Percentiles rank a stretch among this genome's conserved stretches.
Evolutionary conservation across 23 tunicate species (phyloP).

Genomic region (Aplidium turbinatum): DNA sequence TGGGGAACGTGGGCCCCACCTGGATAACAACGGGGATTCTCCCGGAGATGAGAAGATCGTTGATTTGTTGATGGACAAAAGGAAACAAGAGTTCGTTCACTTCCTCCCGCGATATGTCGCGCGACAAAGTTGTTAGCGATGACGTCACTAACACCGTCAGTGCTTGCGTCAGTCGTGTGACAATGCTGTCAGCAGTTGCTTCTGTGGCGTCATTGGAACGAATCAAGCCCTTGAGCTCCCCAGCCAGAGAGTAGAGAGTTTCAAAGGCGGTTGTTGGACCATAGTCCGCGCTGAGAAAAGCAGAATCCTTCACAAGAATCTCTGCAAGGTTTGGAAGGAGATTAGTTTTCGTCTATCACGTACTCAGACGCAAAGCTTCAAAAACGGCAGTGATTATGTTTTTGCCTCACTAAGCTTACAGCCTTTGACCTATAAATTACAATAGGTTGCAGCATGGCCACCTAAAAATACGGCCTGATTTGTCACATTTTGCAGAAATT

Average conservation of each 20-base stretch:
- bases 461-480: no score
- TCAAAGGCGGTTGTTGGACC: slow-evolving; percentile 5
- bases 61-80: slow-evolving; percentile 14
- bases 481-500: no score
- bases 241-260: slow-evolving; percentile 20
- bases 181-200: slow-evolving; percentile 27
- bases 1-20: slow-evolving; percentile 3
- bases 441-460: no score
- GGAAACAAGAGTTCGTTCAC: slow-evolving; percentile 21
- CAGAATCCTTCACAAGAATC: no score
- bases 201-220: slow-evolving; percentile 17
- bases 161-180: slow-evolving; percentile 9
- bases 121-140: background rate
- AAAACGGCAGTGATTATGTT: no score
- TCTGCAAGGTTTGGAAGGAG: no score
- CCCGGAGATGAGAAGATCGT: background rate
- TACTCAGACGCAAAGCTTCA: no score
- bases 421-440: no score
- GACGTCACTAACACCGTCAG: slow-evolving; percentile 22
- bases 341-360: no score
- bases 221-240: slow-evolving; percentile 26
- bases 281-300: no score
- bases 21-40: background rate
- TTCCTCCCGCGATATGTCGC: slow-evolving; percentile 1
- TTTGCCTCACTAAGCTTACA: no score